Conservation (phyloP, 2,113 vertebrate genomes). For the Vireo altiloquus region DNA sequence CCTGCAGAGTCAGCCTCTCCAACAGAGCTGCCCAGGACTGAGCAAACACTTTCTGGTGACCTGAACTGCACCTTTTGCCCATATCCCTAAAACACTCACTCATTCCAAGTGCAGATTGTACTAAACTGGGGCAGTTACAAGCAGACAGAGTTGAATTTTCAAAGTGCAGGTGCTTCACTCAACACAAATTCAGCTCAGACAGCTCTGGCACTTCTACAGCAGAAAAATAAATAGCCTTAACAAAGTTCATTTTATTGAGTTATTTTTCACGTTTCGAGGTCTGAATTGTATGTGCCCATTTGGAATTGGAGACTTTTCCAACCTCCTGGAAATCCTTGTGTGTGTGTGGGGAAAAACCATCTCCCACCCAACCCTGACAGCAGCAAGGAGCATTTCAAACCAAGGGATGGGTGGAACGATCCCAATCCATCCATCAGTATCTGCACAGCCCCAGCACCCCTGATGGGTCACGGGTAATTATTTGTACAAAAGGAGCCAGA, state of each 20-base stretch:
- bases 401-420: background rate
- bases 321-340: background rate
- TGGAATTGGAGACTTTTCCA: background rate
- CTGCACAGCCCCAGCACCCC: background rate
- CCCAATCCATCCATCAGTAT: background rate
- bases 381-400: background rate
- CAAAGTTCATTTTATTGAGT: background rate
- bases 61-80: background rate
- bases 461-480: background rate
- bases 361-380: background rate
- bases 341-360: fast-evolving
- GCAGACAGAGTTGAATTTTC: background rate
- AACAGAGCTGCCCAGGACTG: background rate
- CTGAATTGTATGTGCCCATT: background rate
- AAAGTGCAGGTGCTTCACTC: background rate
- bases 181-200: background rate
- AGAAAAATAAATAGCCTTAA: background rate
- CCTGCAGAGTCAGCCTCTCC: background rate
- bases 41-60: background rate
- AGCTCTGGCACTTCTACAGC: background rate
- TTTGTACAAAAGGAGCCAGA: background rate
- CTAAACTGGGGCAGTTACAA: background rate
- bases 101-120: background rate
- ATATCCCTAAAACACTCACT: background rate
- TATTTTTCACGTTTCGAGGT: background rate